phyloP scores from a whole-genome alignment of 2,888 invertebrate genomes.

The Mythimna albipuncta region DNA sequence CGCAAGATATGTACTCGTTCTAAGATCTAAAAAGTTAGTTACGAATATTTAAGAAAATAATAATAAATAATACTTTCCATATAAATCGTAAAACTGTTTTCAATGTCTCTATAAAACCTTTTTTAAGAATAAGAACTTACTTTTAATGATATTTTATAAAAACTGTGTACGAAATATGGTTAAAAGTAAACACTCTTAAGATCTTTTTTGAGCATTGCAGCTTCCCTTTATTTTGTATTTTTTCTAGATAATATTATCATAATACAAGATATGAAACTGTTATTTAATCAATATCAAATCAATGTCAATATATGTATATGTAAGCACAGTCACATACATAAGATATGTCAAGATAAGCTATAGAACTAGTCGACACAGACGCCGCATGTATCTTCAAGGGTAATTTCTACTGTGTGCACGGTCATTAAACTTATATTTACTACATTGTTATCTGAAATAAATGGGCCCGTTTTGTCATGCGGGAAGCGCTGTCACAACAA shows the following conservation, averaged over 20 bases:
- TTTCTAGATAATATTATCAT: no score
- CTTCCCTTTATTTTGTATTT: no score
- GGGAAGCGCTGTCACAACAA: conserved; percentile 89
- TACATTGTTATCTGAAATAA: conserved; percentile 88
- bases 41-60: no score
- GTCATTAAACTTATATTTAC: conserved; percentile 86
- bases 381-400: conserved; percentile 76
- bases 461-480: conserved; percentile 87
- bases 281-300: not conserved
- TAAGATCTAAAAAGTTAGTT: no score
- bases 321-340: conserved; percentile 15
- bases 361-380: conserved; percentile 63
- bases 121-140: no score
- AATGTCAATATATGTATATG: not conserved
- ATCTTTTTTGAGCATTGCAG: not conserved
- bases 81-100: no score
- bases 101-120: no score
- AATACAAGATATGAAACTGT: not conserved
- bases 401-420: conserved; percentile 83
- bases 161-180: no score
- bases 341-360: conserved; percentile 49
- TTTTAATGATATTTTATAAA: no score
- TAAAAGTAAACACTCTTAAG: not conserved
- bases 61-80: no score
- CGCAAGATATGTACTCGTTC: no score